Conservation (phyloP, 2,113 vertebrate species). For the Chlamydotis undulata region DNA sequence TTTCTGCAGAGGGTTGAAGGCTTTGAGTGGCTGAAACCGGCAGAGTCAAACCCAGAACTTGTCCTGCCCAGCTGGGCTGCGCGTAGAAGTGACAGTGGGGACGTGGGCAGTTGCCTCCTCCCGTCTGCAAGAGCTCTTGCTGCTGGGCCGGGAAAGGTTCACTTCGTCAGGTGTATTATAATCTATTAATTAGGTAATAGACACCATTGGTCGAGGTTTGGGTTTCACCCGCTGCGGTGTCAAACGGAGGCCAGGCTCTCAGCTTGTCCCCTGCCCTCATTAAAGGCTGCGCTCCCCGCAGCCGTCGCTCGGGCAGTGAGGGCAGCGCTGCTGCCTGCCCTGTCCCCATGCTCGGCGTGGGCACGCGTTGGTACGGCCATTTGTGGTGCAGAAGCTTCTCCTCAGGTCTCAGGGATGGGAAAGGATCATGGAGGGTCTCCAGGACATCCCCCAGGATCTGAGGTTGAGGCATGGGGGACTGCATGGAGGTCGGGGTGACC, state of each 20-base stretch:
- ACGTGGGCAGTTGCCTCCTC: neutral
- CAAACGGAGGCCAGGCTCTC: neutral
- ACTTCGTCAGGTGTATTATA: neutral
- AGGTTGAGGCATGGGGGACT: neutral
- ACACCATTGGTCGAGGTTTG: neutral
- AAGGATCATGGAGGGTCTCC: neutral
- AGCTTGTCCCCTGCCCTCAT: neutral
- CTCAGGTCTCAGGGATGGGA: no score
- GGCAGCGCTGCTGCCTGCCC: neutral
- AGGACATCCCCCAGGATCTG: neutral
- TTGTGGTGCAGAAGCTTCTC: neutral
- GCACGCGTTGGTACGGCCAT: neutral
- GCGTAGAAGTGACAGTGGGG: neutral
- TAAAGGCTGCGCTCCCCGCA: neutral
- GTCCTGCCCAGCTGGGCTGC: neutral
- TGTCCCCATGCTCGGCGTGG: accelerated
- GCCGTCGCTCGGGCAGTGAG: accelerated
- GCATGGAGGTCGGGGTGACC: neutral
- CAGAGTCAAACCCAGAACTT: neutral
- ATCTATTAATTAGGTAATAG: conserved; percentile 27
- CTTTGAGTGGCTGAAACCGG: neutral
- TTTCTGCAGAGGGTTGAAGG: neutral
- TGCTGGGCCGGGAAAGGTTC: neutral
- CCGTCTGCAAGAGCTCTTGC: neutral
- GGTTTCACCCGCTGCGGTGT: neutral